Evolutionary conservation across 1,140 invertebrate species (phyloP).

Genomic region (Kradibia gibbosae): DNA sequence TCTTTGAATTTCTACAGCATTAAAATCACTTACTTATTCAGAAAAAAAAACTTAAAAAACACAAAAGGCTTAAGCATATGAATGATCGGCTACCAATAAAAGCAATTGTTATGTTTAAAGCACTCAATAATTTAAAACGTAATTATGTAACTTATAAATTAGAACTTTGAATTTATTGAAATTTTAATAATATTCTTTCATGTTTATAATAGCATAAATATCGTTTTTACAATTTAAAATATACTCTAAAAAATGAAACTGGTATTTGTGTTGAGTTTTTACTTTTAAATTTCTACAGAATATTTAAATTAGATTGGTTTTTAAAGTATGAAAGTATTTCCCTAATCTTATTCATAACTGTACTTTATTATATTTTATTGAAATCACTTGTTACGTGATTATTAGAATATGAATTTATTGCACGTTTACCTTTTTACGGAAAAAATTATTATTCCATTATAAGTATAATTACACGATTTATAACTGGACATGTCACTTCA

Average conservation of each 20-base stretch:
- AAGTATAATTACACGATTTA: not conserved
- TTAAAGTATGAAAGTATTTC: not conserved
- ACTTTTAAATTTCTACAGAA: not conserved
- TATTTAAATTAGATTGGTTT: not conserved
- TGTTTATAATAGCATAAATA: not conserved
- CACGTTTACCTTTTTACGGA: not conserved
- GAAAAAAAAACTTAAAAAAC: too few relatives aligned
- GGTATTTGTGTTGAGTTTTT: not conserved
- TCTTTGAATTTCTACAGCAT: too few relatives aligned
- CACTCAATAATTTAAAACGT: too few relatives aligned
- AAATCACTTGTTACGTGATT: not conserved
- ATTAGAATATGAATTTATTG: not conserved
- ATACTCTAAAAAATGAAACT: not conserved
- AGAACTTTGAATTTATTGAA: too few relatives aligned
- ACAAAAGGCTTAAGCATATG: too few relatives aligned
- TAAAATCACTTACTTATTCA: too few relatives aligned
- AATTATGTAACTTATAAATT: too few relatives aligned
- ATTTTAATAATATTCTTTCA: not conserved
- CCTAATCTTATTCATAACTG: not conserved
- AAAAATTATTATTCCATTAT: conserved; percentile 5
- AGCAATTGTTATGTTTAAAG: too few relatives aligned
- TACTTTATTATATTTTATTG: not conserved
- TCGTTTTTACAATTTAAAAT: not conserved
- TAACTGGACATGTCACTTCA: not conserved
- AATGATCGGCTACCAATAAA: too few relatives aligned